phyloP scores from a whole-genome alignment of 2,113 vertebrate genomes.

The Amazona guildingii region DNA sequence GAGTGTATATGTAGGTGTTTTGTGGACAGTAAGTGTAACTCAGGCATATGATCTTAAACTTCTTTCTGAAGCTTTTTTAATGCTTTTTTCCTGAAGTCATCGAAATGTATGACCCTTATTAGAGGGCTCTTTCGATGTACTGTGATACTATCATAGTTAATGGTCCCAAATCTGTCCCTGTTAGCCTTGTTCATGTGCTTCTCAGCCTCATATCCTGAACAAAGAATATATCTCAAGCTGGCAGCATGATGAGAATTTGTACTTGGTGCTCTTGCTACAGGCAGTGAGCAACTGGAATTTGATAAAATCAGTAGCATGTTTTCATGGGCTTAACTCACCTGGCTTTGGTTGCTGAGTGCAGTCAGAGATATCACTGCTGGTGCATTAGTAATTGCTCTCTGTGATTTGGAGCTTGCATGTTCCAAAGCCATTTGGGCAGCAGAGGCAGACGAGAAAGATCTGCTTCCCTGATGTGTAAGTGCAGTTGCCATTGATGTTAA shows the following conservation, averaged over 20 bases:
- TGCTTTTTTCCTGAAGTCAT: neutral
- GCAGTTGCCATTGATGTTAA: neutral
- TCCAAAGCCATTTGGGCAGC: neutral
- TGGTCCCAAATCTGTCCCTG: neutral
- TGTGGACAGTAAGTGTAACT: neutral
- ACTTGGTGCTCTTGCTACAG: neutral
- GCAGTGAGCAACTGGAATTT: neutral
- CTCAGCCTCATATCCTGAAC: neutral
- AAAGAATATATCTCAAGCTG: neutral
- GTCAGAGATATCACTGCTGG: neutral
- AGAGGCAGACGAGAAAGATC: neutral
- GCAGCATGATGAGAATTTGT: neutral
- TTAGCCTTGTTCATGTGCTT: neutral
- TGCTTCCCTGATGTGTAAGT: neutral
- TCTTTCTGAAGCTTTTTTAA: neutral
- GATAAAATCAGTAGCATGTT: neutral
- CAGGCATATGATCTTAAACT: neutral
- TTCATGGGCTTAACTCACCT: neutral
- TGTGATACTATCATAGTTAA: neutral
- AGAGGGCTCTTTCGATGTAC: neutral
- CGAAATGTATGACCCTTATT: neutral
- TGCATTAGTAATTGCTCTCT: neutral
- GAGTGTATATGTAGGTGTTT: fast-evolving
- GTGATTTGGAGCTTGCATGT: neutral
- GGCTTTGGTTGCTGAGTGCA: neutral